Percentiles rank a stretch among this genome's conserved stretches.
Evolutionary conservation across 1,140 invertebrate genomes (phyloP).

Genomic region (Polyergus mexicanus): DNA sequence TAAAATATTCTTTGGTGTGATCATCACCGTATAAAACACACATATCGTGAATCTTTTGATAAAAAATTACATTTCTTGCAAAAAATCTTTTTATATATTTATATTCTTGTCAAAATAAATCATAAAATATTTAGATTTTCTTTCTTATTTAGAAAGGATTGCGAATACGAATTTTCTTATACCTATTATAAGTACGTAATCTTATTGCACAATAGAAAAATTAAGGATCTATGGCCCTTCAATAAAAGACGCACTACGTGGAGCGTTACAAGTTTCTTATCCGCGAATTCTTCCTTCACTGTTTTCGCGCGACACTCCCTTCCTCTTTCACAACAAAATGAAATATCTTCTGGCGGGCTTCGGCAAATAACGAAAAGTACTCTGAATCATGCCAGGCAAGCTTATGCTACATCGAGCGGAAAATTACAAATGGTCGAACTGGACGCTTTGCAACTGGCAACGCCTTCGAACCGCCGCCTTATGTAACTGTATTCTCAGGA

Average conservation of each 20-base stretch:
- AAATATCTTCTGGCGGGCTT: slow-evolving; percentile 71
- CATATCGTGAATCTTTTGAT: neutral
- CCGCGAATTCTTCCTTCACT: slow-evolving; percentile 26
- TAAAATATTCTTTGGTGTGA: neutral
- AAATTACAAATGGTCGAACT: slow-evolving; percentile 81
- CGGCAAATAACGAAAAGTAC: slow-evolving; percentile 74
- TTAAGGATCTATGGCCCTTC: neutral
- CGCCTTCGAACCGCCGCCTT: slow-evolving; percentile 28
- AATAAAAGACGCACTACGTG: slow-evolving; percentile 25
- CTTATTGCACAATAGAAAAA: slow-evolving; percentile 2
- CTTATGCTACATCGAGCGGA: slow-evolving; percentile 80
- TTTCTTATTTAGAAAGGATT: neutral
- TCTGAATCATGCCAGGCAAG: slow-evolving; percentile 79
- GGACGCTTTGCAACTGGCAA: slow-evolving; percentile 75
- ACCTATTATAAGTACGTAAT: neutral
- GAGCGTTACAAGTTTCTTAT: slow-evolving; percentile 45
- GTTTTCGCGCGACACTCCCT: slow-evolving; percentile 17
- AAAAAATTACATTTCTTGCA: neutral
- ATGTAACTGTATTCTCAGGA: slow-evolving; percentile 51
- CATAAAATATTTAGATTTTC: neutral
- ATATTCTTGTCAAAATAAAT: neutral
- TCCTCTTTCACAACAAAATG: slow-evolving; percentile 54
- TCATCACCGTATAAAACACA: neutral
- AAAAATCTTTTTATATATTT: neutral
- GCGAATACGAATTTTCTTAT: neutral